Percentiles rank a stretch among this genome's conserved stretches.
These are phyloP conservation scores for Alfaro cultratus DNA, from an alignment of 2,797 vertebrate species.

Conservation along the genomic window DNA sequence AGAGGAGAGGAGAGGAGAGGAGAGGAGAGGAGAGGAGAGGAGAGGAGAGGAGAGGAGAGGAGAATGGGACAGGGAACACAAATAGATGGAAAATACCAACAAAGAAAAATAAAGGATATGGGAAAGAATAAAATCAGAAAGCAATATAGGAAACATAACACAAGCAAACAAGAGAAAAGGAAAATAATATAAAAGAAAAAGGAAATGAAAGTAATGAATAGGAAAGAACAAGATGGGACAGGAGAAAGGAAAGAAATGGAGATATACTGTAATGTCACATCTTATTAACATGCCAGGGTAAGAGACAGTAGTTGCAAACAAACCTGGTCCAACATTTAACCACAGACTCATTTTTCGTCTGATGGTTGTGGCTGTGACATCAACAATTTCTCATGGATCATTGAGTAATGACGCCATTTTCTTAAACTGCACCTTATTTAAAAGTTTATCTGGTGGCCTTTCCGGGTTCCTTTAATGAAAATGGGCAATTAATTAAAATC, in stretches of 20 bases:
- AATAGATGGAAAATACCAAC: too few relatives aligned
- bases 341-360: neutral
- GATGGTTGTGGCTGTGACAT: neutral
- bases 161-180: too few relatives aligned
- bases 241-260: neutral
- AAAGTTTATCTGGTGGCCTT: constrained; percentile 34
- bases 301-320: constrained; percentile 1
- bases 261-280: neutral
- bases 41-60: too few relatives aligned
- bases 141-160: constrained; percentile 15
- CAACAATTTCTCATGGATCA: constrained; percentile 29
- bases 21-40: too few relatives aligned
- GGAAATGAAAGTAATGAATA: neutral
- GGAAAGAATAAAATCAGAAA: neutral
- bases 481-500: constrained; percentile 58
- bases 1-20: neutral
- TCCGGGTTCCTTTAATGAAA: constrained; percentile 31
- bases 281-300: constrained; percentile 18
- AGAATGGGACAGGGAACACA: too few relatives aligned
- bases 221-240: neutral
- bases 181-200: neutral
- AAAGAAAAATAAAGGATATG: neutral
- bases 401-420: constrained; percentile 1
- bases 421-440: constrained; percentile 11
- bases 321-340: neutral